Conservation (phyloP, 1,140 invertebrate genomes). For the Sminthurides bifidus region DNA sequence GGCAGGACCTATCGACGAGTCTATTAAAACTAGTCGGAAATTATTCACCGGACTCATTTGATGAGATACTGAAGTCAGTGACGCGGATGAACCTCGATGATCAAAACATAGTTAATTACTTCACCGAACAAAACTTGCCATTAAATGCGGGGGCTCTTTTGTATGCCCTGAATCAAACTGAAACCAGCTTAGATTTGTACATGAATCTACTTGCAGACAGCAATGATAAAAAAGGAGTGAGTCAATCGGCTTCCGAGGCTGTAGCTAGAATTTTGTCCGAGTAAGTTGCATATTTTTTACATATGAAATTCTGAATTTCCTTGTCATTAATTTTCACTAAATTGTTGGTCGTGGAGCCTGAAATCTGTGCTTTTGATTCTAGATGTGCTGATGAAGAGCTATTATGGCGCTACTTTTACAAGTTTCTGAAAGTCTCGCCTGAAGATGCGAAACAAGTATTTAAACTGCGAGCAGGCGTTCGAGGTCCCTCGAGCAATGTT, state of each 20-base stretch:
- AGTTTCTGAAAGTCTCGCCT: constrained; percentile 16
- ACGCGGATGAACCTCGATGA: constrained; percentile 21
- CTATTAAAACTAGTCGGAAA: constrained; percentile 22
- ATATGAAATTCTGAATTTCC: background rate
- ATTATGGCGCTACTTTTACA: constrained; percentile 27
- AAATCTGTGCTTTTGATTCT: too few relatives aligned
- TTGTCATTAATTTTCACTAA: background rate
- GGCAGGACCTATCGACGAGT: constrained; percentile 24
- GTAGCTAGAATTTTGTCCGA: constrained; percentile 18
- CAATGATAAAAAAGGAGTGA: constrained; percentile 14
- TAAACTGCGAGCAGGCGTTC: too few relatives aligned
- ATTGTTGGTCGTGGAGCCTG: too few relatives aligned
- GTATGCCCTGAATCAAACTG: constrained; percentile 6
- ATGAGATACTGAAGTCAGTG: background rate
- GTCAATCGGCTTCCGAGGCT: too few relatives aligned
- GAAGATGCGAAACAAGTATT: constrained; percentile 20
- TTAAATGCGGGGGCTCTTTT: constrained; percentile 13
- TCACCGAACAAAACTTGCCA: constrained; percentile 13
- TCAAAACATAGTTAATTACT: constrained; percentile 21
- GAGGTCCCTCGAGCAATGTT: background rate
- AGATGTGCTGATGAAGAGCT: constrained; percentile 15
- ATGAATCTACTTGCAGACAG: constrained; percentile 11
- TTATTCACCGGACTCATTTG: constrained; percentile 12
- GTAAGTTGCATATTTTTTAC: constrained; percentile 11
- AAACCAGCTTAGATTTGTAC: constrained; percentile 22